Evolutionary conservation across 2,113 vertebrate genomes (phyloP), one percentile per base, ranked within the genome.

Genomic region (Gnathochromis pfefferi): DNA sequence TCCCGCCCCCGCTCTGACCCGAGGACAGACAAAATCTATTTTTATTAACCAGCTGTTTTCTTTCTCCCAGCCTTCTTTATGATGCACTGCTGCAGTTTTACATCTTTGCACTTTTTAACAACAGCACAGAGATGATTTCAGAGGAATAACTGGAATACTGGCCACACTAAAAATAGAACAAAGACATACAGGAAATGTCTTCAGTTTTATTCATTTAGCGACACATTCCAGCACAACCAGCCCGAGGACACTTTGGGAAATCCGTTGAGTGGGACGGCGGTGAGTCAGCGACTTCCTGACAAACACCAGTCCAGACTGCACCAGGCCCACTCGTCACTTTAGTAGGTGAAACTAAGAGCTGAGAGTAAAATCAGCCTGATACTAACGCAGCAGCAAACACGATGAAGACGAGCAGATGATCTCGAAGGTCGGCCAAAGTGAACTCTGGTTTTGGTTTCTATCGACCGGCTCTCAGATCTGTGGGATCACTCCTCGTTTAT

Each of bases 1-100:
- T 0, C 14, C 26, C 26, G 9, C 2, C 55, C 4, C 28, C 4
- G 9, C 31, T n/a, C 31, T 7, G 60, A 65, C 17, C n/a, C 7
- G 13, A 73, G 13, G 68, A 10, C 8, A 5, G 40, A 73, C 3
- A 0, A 45, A 45, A 45, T 9, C 31, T 4, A 35, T 19, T 11
- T 63, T 63, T 63, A 63, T 33, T 33, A 33, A 1, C 28, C 33
- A 38, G 33, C 3, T 21, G 33, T 65, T 40, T 68, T 68, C 33
- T 73, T 26, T 45, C 21, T 26, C 38, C 5, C 3, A 1, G 65
- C 35, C 4, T 23, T 45, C 65, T 45, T 70, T 7, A 16, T 26
- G 38, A 42, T 1, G 21, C 35, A 0, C 35, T 68, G 35, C 35
- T 42, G 65, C 38, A 0, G 21, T 11, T 47, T 73, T 16, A 73